Base-by-base conservation (phyloP, 2,888 invertebrate species). In the Germaria angustata region DNA sequence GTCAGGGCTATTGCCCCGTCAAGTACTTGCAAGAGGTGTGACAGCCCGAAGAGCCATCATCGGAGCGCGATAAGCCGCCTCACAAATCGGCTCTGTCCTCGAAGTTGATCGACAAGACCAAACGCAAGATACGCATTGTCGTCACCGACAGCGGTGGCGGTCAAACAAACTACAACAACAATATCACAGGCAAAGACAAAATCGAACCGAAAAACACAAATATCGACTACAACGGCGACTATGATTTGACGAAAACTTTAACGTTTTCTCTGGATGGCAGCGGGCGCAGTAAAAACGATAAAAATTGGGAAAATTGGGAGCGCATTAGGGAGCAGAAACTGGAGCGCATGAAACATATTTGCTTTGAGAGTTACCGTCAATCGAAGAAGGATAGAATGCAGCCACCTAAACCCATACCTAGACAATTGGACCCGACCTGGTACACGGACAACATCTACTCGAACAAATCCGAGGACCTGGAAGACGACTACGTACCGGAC, bases 21-120 rank as follows among this genome's bases (percentile, higher is more conserved):
- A 97, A 97, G 91, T 98, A 97, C 90, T 93, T 98, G 83, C 96
- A 97, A 92, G 98, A 98, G 92, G 97, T 97, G 95, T 97, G 97
- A 97, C 96, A 93, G 91, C 93, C 92, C 88, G 92, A 92, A 89
- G 91, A 91, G 86, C 88, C 90, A 86, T 87, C 89, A 81, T 86
- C 86, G 84, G 89, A 88, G 84, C 87, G 88, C 81, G 89, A 89
- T 84, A 88, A 88, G 78, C 89, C 88, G 82, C 88, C 88, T 75
- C 88, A 88, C 51, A 90, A 90, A 84, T 89, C 90, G 71, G 85
- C 89, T 84, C 87, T 88, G 75, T 90, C 89, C 76, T 88, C 90
- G 84, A 89, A 90, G 69, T 75, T 87, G 68, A 84, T 86, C 78
- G 90, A 90, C 87, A 91, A 91, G 87, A 88, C 88, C 86, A 90